Evolutionary conservation across 2,113 vertebrate species (phyloP), one percentile per base, ranked within the genome.

Genomic region (Lichenostomus cassidix): DNA sequence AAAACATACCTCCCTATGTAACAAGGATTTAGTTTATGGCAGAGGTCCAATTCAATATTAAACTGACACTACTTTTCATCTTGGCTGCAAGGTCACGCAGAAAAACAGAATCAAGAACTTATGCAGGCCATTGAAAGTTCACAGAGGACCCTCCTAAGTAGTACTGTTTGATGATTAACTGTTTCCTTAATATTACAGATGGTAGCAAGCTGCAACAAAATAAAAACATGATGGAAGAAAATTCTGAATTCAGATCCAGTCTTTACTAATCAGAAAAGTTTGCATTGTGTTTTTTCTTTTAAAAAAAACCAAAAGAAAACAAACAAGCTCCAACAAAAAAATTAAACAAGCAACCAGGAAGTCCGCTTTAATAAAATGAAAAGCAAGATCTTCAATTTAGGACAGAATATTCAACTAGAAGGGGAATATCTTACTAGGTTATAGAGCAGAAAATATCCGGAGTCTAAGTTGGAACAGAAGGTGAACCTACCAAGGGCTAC

Each of bases 91-190:
- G 52, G 52, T 77, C 35, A 58, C 15, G 29, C 33, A 77, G 67
- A 80, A 70, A 79, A 87, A 79, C 3, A 89, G 17, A 73, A 71
- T 29, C 24, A 41, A 63, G 35, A 42, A 69, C 15, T 64, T 82
- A 77, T 0, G 1, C 0, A 81, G 52, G 15, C 35, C 52, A 83
- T 0, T 33, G 11, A 77, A 92, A 22, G 55, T 68, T 44, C 31
- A 85, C 27, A 65, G 42, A 76, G 12, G 16, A 77, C 20, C 11
- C 19, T 83, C 49, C 6, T 47, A 55, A 42, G 23, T 41, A 42
- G 27, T 55, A 47, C 2, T 83, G 52, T 35, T 83, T 53, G 67
- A 67, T 46, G 44, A 47, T 59, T 41, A 69, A 80, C 44, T 76
- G 13, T 56, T 83, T 78, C 65, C 65, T 68, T 69, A 85, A 37